These are phyloP conservation scores for Sicus ferrugineus DNA, from an alignment of 2,888 invertebrate genomes.

Conservation along the genomic window DNA sequence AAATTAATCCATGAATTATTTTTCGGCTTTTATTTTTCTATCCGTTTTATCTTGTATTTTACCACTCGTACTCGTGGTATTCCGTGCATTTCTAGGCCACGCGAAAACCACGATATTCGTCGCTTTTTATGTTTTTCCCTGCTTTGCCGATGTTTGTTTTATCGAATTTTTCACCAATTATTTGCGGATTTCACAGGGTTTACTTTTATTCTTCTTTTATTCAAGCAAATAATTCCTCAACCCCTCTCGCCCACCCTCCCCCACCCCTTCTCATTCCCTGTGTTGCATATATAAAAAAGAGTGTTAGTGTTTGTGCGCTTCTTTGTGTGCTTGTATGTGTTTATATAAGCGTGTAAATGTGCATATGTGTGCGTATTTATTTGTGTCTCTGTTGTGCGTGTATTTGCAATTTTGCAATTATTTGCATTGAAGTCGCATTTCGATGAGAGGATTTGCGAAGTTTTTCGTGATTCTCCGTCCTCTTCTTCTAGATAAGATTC, in stretches of 20 bases:
- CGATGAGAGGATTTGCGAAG: constrained; percentile 1
- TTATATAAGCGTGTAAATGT: neutral
- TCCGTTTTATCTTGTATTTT: too few species aligned
- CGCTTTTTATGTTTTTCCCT: too few species aligned
- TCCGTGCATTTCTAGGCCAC: too few species aligned
- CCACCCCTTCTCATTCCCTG: neutral
- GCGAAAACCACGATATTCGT: too few species aligned
- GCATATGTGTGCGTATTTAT: constrained; percentile 10
- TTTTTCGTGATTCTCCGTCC: neutral
- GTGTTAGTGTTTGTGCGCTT: neutral
- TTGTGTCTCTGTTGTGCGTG: too few species aligned
- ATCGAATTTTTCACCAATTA: too few species aligned
- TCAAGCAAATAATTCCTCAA: too few species aligned
- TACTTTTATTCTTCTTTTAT: neutral
- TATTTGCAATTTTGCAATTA: constrained; percentile 33
- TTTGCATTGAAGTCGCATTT: constrained; percentile 34
- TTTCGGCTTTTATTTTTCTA: too few species aligned
- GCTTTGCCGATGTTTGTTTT: too few species aligned
- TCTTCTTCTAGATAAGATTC: constrained; percentile 15
- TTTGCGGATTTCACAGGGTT: too few species aligned
- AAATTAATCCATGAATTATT: too few species aligned
- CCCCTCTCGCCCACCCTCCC: neutral
- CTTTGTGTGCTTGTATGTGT: neutral
- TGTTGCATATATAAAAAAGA: neutral
- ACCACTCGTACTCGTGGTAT: too few species aligned